phyloP scores from a whole-genome alignment of 1,140 invertebrate species.

The Ceratina japonica region DNA sequence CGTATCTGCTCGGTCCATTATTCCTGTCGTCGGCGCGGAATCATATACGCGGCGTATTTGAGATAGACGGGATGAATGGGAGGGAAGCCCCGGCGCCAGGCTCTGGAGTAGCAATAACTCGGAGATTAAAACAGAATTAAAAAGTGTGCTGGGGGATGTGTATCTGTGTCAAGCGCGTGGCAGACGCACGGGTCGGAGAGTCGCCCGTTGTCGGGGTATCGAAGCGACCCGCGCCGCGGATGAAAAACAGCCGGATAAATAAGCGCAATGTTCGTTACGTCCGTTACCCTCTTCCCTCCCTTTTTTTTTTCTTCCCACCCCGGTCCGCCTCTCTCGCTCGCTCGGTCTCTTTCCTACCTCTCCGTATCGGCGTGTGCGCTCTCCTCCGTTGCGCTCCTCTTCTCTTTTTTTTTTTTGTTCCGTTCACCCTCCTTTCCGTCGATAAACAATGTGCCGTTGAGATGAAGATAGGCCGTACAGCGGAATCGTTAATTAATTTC shows the following conservation, averaged over 20 bases:
- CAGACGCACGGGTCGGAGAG: constrained; percentile 53
- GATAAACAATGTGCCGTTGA: constrained; percentile 29
- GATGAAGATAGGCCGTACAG: constrained; percentile 13
- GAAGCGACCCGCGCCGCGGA: constrained; percentile 49
- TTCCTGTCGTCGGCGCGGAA: constrained; percentile 59
- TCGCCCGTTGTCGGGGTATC: constrained; percentile 65
- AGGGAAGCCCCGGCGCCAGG: constrained; percentile 45
- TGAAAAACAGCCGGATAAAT: constrained; percentile 60
- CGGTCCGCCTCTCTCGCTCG: constrained; percentile 34
- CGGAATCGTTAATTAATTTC: constrained; percentile 44
- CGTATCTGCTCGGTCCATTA: constrained; percentile 57
- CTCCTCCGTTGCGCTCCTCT: constrained; percentile 27
- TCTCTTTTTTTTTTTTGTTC: no score
- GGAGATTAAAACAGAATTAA: constrained; percentile 79
- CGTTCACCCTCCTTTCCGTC: neutral
- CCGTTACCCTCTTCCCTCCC: constrained; percentile 36
- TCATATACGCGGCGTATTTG: constrained; percentile 54
- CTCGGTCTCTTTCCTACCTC: constrained; percentile 12
- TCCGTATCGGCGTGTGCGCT: constrained; percentile 29
- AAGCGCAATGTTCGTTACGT: constrained; percentile 53
- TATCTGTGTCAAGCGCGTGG: constrained; percentile 75
- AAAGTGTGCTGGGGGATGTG: constrained; percentile 74
- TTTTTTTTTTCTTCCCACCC: neutral
- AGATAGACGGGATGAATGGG: constrained; percentile 53
- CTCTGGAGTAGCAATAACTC: constrained; percentile 74